Base-by-base conservation (phyloP, 2,797 vertebrate genomes). In the Thunnus albacares region DNA sequence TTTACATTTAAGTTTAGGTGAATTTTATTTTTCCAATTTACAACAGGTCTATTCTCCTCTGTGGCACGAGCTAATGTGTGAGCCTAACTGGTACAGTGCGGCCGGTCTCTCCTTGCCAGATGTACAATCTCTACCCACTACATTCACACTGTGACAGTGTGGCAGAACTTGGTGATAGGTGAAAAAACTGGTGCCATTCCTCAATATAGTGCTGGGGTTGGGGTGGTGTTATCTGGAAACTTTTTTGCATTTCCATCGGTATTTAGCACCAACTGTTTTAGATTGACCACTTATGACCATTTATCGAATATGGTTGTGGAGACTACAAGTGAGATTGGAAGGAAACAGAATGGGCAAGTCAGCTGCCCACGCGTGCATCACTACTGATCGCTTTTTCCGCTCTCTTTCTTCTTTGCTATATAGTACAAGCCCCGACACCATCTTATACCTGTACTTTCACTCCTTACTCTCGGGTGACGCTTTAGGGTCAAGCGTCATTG, bases 11-110 rank as follows among this genome's bases (percentile, higher is more conserved):
- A 28, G 13, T 82, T 64, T 61, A 58, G 52, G 24, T 47, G 15
- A 4, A 28, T 86, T 81, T 82, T 47, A 68, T 55, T 85, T 71
- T 86, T 72, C 59, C 67, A 22, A 1, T 71, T 35, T 43, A 24
- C 35, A 75, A 22, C 41, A 69, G 35, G 24, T n/a, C 10, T 71
- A 35, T 47, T 77, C 24, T 70, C 6, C 8, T 35, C 51, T 72
- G n/a, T 58, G 41, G 33, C 52, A n/a, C 3, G 56, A 8, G 1
- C 52, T 63, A 17, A 53, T 68, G 15, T 52, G 14, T 28, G 7
- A 55, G 18, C 4, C 18, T 35, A 47, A 58, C 26, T 62, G 35
- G 51, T 63, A 13, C 30, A 30, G 22, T 43, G 22, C 13, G 28
- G 9, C 22, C 24, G 47, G 58, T 24, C 20, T 72, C 13, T 60